Evolutionary conservation across 2,888 invertebrate species (phyloP), one percentile per base, ranked within the genome.

Genomic region (Strigamia transsilvanica): DNA sequence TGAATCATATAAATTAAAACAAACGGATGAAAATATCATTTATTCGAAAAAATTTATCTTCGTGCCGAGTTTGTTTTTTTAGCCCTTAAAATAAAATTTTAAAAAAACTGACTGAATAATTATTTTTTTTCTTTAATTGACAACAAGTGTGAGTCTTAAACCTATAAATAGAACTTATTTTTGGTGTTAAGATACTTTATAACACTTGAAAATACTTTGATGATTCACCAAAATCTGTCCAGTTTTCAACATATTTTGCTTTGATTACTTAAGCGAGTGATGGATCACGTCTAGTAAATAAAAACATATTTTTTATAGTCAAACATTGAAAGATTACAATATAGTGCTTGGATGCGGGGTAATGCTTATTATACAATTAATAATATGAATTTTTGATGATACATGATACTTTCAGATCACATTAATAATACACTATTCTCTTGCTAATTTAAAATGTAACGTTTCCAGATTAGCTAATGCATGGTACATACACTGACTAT

Each of bases 371-470:
- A 61, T 61, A 61, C 61, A 61, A 10, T 61, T 61, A 42, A 42
- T 42, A 61, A n/a, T 61, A 61, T 61, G 61, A 61, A 18, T 5
- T 61, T 61, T 21, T 61, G 61, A 61, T 61, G 61, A 61, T 51
- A 61, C 61, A 61, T 61, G 61, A 61, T 61, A 61, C 61, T 61
- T 61, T 61, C 61, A 18, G 61, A 61, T 61, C 61, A 61, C 61
- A 61, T 51, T 51, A 51, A 61, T 61, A 61, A 61, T 61, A 61
- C 18, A 61, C 18, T 61, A 61, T 21, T 21, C 10, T 61, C 23
- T 15, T 61, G 23, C 61, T 61, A 61, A 23, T 61, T 61, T 61
- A 6, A 42, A 42, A 42, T 42, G 10, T 42, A 42, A 51, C n/a
- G 2, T 2, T 21, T 61, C 23, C 61, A 61, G n/a, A 61, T 61